Percentiles rank a stretch among this genome's conserved stretches.
Conservation (phyloP, 2,888 invertebrate species). For the Xiphydria camelus region DNA sequence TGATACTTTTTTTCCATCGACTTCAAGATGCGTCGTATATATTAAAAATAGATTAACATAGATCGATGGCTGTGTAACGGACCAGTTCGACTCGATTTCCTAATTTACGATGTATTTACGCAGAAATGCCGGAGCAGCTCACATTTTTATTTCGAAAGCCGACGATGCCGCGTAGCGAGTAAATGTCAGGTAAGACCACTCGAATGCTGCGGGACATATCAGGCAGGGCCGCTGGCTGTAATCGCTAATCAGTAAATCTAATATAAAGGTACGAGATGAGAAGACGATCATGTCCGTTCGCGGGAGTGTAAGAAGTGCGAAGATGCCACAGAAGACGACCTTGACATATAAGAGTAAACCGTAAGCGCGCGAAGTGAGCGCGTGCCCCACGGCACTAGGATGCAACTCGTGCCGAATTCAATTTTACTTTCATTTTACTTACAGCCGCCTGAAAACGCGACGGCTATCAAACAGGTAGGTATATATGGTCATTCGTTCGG, state of each 20-base stretch:
- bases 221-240: background rate
- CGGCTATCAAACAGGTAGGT: no score
- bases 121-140: no score
- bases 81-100: no score
- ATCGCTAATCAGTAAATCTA: constrained; percentile 3
- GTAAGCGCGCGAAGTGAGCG: constrained; percentile 15
- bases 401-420: constrained; percentile 38
- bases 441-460: no score
- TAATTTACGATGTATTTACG: no score
- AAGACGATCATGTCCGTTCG: background rate
- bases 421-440: constrained; percentile 39
- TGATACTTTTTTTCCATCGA: no score
- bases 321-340: constrained; percentile 39
- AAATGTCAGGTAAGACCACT: constrained; percentile 18
- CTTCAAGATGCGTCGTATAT: no score
- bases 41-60: no score
- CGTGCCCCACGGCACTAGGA: constrained; percentile 29
- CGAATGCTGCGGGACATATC: no score
- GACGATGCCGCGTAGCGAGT: constrained; percentile 12
- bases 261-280: background rate
- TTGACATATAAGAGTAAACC: constrained; percentile 40
- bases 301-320: constrained; percentile 16
- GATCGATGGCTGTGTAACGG: no score
- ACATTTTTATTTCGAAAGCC: no score
- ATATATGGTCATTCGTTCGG: no score